Conservation (phyloP, 2,888 invertebrate genomes). For the Salpingus planirostris region DNA sequence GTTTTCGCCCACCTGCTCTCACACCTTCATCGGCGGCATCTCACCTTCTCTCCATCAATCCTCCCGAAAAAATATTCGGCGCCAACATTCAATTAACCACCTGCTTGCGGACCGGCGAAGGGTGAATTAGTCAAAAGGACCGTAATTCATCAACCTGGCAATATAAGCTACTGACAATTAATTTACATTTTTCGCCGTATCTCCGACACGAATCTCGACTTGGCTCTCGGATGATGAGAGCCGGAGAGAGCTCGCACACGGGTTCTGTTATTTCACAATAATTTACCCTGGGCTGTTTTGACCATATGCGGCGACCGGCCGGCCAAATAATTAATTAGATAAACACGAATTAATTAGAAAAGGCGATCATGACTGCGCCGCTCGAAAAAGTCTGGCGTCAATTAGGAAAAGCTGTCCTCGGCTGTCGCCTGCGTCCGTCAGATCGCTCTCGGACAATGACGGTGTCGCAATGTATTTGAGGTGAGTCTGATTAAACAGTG, state of each 20-base stretch:
- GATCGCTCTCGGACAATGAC: too few species aligned
- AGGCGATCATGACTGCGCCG: too few species aligned
- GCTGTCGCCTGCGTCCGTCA: too few species aligned
- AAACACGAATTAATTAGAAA: conserved; percentile 2
- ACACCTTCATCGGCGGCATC: conserved; percentile 8
- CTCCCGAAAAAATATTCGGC: conserved; percentile 17
- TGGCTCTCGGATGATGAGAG: too few species aligned
- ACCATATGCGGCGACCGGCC: background rate
- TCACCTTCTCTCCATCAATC: conserved; percentile 13
- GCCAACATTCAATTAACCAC: conserved; percentile 25
- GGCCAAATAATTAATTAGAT: background rate
- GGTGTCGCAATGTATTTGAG: too few species aligned
- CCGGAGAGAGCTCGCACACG: too few species aligned
- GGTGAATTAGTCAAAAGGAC: conserved; percentile 19
- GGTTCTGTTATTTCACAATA: too few species aligned
- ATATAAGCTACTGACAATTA: conserved; percentile 21
- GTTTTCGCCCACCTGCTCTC: conserved; percentile 12
- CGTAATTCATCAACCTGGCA: conserved; percentile 17
- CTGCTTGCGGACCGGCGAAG: conserved; percentile 16
- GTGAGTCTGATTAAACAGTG: too few species aligned
- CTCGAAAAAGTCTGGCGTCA: too few species aligned
- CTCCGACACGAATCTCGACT: conserved; percentile 5
- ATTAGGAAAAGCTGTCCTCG: too few species aligned
- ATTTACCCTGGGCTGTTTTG: too few species aligned
- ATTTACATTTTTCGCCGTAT: conserved; percentile 21